Percentiles rank a stretch among this genome's conserved stretches.
Evolutionary conservation across 2,113 vertebrate genomes (phyloP).

Genomic region (Periophthalmodon schlosseri): DNA sequence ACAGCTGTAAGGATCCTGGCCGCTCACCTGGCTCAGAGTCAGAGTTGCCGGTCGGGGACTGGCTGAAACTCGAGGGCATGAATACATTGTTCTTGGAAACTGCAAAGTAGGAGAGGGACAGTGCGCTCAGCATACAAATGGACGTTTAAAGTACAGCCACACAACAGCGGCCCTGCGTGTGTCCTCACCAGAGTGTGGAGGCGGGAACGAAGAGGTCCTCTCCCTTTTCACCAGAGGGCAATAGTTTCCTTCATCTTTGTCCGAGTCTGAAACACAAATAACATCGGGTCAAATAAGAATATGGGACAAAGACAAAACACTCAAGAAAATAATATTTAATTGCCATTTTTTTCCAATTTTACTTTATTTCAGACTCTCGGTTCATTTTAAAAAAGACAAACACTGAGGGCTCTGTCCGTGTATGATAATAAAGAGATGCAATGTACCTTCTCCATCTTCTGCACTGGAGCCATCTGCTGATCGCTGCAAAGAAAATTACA

Average conservation of each 20-base stretch:
- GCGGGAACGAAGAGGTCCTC: slow-evolving; percentile 91
- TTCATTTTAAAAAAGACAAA: too few relatives aligned
- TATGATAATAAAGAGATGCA: not conserved
- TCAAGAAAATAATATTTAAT: not conserved
- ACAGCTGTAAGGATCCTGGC: slow-evolving; percentile 24
- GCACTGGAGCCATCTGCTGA: slow-evolving; percentile 93
- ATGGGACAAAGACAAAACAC: too few relatives aligned
- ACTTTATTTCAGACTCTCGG: too few relatives aligned
- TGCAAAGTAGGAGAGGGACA: slow-evolving; percentile 68
- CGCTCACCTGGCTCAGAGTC: slow-evolving; percentile 92
- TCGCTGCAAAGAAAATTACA: slow-evolving; percentile 80
- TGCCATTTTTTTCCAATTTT: too few relatives aligned
- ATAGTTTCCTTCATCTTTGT: slow-evolving; percentile 91
- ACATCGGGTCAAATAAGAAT: not conserved
- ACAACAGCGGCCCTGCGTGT: slow-evolving; percentile 30
- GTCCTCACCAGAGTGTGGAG: slow-evolving; percentile 90
- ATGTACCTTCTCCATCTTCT: slow-evolving; percentile 93
- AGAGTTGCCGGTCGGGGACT: slow-evolving; percentile 90
- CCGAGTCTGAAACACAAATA: slow-evolving; percentile 83
- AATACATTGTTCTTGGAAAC: slow-evolving; percentile 97
- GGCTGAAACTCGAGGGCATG: slow-evolving; percentile 94
- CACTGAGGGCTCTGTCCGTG: too few relatives aligned
- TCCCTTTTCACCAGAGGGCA: slow-evolving; percentile 94
- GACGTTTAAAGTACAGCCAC: slow-evolving; percentile 40
- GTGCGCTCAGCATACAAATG: slow-evolving; percentile 64